Evolutionary conservation across 2,888 invertebrate genomes (phyloP).

Genomic region (Drosophila neonasuta): DNA sequence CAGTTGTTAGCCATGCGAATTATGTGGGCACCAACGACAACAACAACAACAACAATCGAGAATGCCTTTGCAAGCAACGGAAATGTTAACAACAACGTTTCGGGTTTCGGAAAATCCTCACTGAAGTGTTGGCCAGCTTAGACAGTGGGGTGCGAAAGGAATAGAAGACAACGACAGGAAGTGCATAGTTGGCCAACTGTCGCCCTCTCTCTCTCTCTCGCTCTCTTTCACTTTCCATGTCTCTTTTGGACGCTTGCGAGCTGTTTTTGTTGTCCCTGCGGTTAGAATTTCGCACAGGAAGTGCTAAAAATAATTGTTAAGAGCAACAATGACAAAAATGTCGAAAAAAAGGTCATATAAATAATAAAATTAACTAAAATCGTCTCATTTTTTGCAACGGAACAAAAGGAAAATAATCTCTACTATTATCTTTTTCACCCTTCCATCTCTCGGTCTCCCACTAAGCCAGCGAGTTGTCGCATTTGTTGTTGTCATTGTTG

Average conservation of each 20-base stretch:
- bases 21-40: conserved; percentile 36
- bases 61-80: conserved; percentile 47
- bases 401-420: conserved; percentile 16
- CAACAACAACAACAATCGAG: conserved; percentile 23
- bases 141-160: background rate
- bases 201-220: background rate
- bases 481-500: conserved; percentile 40
- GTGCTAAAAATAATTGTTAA: conserved; percentile 55
- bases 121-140: background rate
- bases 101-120: conserved; percentile 29
- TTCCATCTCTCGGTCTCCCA: background rate
- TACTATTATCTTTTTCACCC: background rate
- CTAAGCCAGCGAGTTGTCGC: conserved; percentile 37
- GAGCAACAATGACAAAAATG: conserved; percentile 38
- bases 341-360: conserved; percentile 32
- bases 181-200: conserved; percentile 48
- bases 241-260: background rate
- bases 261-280: conserved; percentile 32
- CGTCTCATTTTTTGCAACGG: conserved; percentile 9
- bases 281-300: conserved; percentile 58
- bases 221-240: background rate
- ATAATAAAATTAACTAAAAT: conserved; percentile 59
- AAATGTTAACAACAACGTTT: conserved; percentile 57
- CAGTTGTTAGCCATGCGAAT: conserved; percentile 62
- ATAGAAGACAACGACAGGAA: conserved; percentile 42